These are phyloP conservation scores for Helostoma temminkii DNA, from an alignment of 2,797 vertebrate genomes.

Conservation along the genomic window DNA sequence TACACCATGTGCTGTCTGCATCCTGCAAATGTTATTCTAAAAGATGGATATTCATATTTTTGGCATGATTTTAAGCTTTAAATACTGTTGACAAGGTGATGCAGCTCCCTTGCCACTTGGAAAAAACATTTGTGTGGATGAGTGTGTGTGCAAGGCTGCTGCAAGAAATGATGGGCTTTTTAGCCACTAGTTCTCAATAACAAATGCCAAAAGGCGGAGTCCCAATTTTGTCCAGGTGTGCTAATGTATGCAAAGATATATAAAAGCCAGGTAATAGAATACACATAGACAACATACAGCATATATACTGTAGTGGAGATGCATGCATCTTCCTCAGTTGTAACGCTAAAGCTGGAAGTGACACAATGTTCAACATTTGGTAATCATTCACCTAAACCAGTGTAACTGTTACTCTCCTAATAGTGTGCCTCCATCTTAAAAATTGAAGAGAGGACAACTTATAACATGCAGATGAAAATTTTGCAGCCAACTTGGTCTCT, in stretches of 20 bases:
- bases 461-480: background rate
- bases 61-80: constrained; percentile 28
- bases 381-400: background rate
- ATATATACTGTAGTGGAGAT: too few relatives aligned
- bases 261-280: too few relatives aligned
- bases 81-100: constrained; percentile 35
- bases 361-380: background rate
- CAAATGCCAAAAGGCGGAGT: constrained; percentile 7
- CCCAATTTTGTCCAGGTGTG: background rate
- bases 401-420: too few relatives aligned
- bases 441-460: background rate
- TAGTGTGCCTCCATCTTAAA: background rate
- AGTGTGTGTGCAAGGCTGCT: constrained; percentile 14
- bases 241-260: background rate
- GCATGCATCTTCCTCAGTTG: too few relatives aligned
- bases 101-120: constrained; percentile 26
- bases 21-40: constrained; percentile 27
- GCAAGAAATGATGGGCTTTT: constrained; percentile 22
- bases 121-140: constrained; percentile 30
- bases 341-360: background rate
- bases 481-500: background rate
- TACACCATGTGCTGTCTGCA: constrained; percentile 34
- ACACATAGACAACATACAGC: too few relatives aligned
- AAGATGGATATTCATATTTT: constrained; percentile 23
- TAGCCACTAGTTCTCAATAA: constrained; percentile 7